phyloP scores from a whole-genome alignment of 1,140 invertebrate species.

The Leptopilina clavipes region DNA sequence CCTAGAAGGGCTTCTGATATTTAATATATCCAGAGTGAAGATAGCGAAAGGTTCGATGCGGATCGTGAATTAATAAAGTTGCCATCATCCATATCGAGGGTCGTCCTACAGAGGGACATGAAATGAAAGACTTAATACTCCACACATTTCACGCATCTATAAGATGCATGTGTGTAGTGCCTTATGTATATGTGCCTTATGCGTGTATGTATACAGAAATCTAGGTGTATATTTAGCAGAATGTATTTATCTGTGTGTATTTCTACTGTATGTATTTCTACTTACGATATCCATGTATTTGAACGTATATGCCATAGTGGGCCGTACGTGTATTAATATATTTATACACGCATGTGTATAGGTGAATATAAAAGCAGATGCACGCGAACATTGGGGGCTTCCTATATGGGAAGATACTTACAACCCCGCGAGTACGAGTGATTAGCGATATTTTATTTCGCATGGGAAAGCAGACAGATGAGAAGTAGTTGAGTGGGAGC shows the following conservation, averaged over 20 bases:
- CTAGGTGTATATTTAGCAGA: background rate
- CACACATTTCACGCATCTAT: constrained; percentile 40
- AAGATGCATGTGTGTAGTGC: background rate
- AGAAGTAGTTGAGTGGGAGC: constrained; percentile 75
- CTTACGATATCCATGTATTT: background rate
- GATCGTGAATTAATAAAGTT: constrained; percentile 63
- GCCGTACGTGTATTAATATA: constrained; percentile 48
- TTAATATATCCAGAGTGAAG: background rate
- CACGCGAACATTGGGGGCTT: constrained; percentile 50
- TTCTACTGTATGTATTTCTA: background rate
- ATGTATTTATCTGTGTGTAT: background rate
- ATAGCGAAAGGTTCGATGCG: constrained; percentile 40
- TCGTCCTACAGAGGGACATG: constrained; percentile 45
- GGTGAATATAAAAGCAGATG: constrained; percentile 51
- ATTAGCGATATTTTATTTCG: constrained; percentile 77
- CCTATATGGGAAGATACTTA: constrained; percentile 65
- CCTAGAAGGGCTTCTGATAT: background rate
- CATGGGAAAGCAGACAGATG: constrained; percentile 76
- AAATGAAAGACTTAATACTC: constrained; percentile 47
- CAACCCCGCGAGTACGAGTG: constrained; percentile 69
- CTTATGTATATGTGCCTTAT: background rate
- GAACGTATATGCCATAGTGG: constrained; percentile 25
- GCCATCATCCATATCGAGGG: constrained; percentile 51
- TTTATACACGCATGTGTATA: constrained; percentile 57
- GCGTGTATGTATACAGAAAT: background rate